Conservation (phyloP, 2,888 invertebrate species). For the Pimpla rufipes region DNA sequence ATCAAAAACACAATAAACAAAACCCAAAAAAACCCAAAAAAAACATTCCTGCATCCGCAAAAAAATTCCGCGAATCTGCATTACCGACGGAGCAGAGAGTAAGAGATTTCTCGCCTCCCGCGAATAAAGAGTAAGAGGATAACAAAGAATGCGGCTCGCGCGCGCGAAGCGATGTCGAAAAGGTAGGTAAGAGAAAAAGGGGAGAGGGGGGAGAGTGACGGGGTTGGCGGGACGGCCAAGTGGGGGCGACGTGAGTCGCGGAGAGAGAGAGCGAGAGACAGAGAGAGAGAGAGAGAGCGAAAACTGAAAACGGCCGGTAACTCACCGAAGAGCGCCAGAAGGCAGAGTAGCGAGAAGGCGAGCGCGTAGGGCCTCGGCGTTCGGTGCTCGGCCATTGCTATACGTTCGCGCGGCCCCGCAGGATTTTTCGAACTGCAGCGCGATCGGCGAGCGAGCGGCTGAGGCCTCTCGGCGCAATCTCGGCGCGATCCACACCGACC, state of each 20-base stretch:
- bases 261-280: constrained; percentile 44
- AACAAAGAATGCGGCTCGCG: background rate
- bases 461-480: constrained; percentile 22
- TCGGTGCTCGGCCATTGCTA: constrained; percentile 75
- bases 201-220: constrained; percentile 31
- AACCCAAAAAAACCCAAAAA: too few species aligned
- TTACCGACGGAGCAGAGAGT: too few species aligned
- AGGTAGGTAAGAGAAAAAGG: constrained; percentile 48
- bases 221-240: constrained; percentile 30
- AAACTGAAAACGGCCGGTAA: constrained; percentile 70
- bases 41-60: too few species aligned
- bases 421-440: constrained; percentile 50
- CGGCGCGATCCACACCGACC: constrained; percentile 54
- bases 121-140: too few species aligned
- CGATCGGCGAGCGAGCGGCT: constrained; percentile 28
- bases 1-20: too few species aligned
- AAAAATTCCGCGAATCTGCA: too few species aligned
- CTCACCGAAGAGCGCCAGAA: constrained; percentile 82
- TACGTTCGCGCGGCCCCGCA: constrained; percentile 20
- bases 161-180: constrained; percentile 18
- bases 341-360: constrained; percentile 78
- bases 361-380: constrained; percentile 73
- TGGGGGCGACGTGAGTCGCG: constrained; percentile 37
- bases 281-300: constrained; percentile 53
- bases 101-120: too few species aligned